Evolutionary conservation across 2,113 vertebrate species (phyloP).

Genomic region (Erythrolamprus reginae): DNA sequence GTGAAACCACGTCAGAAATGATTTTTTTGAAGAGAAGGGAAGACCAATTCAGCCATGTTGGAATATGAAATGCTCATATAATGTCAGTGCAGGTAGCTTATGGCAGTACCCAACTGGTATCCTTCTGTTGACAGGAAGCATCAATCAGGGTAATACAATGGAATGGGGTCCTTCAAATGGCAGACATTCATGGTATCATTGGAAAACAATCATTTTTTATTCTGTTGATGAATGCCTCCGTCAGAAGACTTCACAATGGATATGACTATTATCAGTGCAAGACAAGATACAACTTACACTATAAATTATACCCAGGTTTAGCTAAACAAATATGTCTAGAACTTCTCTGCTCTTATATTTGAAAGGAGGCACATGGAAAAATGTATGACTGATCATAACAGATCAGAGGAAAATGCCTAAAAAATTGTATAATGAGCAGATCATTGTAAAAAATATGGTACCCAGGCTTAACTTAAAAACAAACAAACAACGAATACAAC

Average conservation of each 20-base stretch:
- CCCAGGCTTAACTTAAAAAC: neutral
- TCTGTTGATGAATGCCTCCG: neutral
- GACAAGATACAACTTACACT: neutral
- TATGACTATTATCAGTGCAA: neutral
- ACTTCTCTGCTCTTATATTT: neutral
- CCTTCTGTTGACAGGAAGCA: neutral
- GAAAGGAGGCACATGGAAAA: neutral
- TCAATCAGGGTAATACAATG: neutral
- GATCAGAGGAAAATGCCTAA: neutral
- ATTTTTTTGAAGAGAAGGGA: neutral
- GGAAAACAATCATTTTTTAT: neutral
- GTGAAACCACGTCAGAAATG: conserved; percentile 63
- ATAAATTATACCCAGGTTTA: neutral
- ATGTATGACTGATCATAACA: neutral
- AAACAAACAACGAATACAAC: neutral
- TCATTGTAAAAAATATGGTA: neutral
- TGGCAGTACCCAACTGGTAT: neutral
- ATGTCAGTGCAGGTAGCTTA: neutral
- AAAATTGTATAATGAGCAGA: neutral
- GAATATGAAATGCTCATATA: neutral
- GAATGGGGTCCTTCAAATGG: neutral
- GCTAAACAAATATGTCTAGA: neutral
- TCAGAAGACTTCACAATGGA: neutral
- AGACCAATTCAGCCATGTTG: neutral
- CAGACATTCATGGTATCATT: neutral